Evolutionary conservation across 2,888 invertebrate species (phyloP).

Genomic region (Chalcosyrphus nemorum): DNA sequence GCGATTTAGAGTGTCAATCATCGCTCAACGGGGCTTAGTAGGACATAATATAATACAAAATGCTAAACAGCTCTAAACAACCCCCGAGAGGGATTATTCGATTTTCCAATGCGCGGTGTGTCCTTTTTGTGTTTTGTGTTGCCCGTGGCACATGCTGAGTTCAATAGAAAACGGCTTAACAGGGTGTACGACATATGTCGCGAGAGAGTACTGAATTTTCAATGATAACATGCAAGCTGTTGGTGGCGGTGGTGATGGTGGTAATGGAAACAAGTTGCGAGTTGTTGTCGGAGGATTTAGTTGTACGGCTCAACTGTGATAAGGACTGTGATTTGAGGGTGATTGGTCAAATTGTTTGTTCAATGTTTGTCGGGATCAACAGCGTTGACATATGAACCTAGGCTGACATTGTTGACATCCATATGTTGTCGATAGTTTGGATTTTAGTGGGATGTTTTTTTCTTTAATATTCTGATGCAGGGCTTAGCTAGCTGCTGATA

Average conservation of each 20-base stretch:
- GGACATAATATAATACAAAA: conserved; percentile 12
- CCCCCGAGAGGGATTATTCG: conserved; percentile 57
- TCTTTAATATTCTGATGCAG: too few species aligned
- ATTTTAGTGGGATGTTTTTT: too few species aligned
- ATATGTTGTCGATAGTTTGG: conserved; percentile 10
- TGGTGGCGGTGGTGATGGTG: background rate
- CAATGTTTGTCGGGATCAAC: conserved; percentile 7
- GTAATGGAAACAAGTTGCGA: conserved; percentile 27
- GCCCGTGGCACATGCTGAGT: conserved; percentile 8
- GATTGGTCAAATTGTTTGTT: conserved; percentile 16
- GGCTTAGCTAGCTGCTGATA: too few species aligned
- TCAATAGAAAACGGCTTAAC: conserved; percentile 43
- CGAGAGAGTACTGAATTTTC: conserved; percentile 41
- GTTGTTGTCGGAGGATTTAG: conserved; percentile 55
- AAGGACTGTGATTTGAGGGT: conserved; percentile 32
- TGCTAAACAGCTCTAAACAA: conserved; percentile 31
- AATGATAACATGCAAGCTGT: conserved; percentile 43
- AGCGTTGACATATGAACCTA: conserved; percentile 41
- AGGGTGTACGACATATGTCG: conserved; percentile 65
- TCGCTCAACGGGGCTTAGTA: conserved; percentile 61
- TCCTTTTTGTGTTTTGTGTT: conserved; percentile 47
- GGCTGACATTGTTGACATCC: conserved; percentile 25
- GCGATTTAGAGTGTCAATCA: conserved; percentile 67
- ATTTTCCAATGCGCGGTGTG: conserved; percentile 47
- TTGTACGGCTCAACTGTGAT: conserved; percentile 29